Evolutionary conservation across 2,888 invertebrate species (phyloP), one percentile per base, ranked within the genome.

Genomic region (Dichetophora obliterata): DNA sequence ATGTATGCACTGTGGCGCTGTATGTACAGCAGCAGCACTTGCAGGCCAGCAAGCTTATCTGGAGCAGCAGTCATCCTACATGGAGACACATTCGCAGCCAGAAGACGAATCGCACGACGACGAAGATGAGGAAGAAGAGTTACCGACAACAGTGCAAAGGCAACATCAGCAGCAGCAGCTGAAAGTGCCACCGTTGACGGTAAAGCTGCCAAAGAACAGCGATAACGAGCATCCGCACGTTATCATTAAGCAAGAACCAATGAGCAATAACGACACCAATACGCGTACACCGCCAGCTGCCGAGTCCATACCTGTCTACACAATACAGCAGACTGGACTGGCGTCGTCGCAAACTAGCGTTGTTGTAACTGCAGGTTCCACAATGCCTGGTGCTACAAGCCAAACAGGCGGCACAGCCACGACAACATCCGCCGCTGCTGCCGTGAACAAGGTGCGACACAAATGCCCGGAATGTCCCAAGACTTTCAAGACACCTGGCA

Each of bases 381-480:
- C 74, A 43, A 48, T 59, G 24, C 78, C 81, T 16, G 77, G 81
- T 22, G 79, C 84, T 76, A 78, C 74, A 11, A n/a, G 54, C 3
- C 54, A 66, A 14, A 34, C 52, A 14, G 80, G 78, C 61, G 8
- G 8, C n/a, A n/a, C n/a, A 37, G 78, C 77, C 72, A 77, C 78
- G n/a, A 65, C 73, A 50, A 69, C 76, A 48, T 72, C 76, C 31
- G 76, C 76, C 31, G 76, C 79, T 68, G 75, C 75, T 31, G 74
- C 82, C 63, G 16, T 76, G 24, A 85, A 83, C 75, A 88, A 88
- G 79, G 84, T 88, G 63, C 86, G 88, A 14, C 88, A 88, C 80
- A 88, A 88, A 83, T 88, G 88, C 80, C 86, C 88, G 37, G 88
- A 88, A 78, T 88, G 88, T 72, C 88, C 89, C 79, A 88, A 87